Percentiles rank a stretch among this genome's conserved stretches.
phyloP scores from a whole-genome alignment of 2,888 invertebrate species.

The Pristionchus exspectatus region DNA sequence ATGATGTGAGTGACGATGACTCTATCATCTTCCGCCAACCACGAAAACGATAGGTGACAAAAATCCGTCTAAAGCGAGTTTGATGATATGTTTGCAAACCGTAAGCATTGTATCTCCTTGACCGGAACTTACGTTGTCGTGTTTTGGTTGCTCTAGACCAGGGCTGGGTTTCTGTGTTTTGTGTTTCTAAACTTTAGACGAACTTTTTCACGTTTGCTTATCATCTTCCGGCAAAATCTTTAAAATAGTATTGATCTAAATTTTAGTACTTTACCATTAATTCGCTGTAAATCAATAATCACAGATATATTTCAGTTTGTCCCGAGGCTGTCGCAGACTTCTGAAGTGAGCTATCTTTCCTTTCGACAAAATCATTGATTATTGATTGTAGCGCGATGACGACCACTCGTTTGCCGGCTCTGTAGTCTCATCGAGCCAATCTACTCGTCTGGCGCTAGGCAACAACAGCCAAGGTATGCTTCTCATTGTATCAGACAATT shows the following conservation, averaged over 20 bases:
- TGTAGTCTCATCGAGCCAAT: slow-evolving; percentile 57
- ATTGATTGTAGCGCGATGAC: slow-evolving; percentile 14
- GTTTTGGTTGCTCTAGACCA: no score
- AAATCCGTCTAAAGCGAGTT: not conserved
- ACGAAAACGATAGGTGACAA: not conserved
- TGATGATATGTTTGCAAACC: not conserved
- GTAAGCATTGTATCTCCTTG: no score
- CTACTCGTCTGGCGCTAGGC: slow-evolving; percentile 70
- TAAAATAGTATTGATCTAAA: no score
- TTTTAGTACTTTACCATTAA: no score
- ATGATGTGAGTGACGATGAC: slow-evolving; percentile 53
- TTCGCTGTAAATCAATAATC: not conserved
- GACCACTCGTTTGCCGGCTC: slow-evolving; percentile 60
- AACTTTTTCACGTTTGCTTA: no score
- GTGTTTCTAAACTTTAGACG: no score
- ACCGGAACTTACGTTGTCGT: no score
- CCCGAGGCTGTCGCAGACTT: not conserved
- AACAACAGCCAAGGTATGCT: slow-evolving; percentile 59
- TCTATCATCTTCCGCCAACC: not conserved
- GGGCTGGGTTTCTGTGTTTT: no score
- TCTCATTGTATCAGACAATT: not conserved
- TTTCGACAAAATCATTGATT: not conserved
- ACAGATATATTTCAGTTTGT: not conserved
- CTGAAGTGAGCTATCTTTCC: not conserved
- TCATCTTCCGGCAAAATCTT: no score